phyloP scores from a whole-genome alignment of 92 coral and sea anemone species.

The Siderastrea siderea region DNA sequence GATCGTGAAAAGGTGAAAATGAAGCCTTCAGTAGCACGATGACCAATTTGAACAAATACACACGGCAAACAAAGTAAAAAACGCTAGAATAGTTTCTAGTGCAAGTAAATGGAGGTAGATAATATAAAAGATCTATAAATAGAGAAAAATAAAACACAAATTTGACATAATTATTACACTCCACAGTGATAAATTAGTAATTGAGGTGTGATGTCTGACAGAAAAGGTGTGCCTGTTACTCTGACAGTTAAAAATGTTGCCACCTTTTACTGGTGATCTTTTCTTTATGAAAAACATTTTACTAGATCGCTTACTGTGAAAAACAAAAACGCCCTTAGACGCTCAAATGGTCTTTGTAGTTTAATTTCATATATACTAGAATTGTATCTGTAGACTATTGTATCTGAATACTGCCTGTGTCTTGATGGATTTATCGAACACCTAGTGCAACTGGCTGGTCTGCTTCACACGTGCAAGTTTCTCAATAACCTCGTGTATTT shows the following conservation, averaged over 20 bases:
- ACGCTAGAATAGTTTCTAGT: too few relatives aligned
- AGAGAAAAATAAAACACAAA: neutral
- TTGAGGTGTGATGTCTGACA: neutral
- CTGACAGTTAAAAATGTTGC: conserved; percentile 6
- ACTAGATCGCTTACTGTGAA: conserved; percentile 2
- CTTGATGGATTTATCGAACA: too few relatives aligned
- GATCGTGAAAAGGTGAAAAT: too few relatives aligned
- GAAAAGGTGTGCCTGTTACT: conserved; percentile 9
- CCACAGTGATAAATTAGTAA: conserved; percentile 24
- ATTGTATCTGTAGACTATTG: too few relatives aligned
- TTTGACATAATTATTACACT: neutral
- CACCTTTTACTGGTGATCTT: conserved; percentile 17
- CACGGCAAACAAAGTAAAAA: too few relatives aligned
- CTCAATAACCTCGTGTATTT: neutral
- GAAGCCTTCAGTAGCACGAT: too few relatives aligned
- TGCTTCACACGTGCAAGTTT: neutral
- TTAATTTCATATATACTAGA: too few relatives aligned
- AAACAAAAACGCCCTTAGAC: neutral
- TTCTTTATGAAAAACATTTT: neutral
- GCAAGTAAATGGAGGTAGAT: neutral
- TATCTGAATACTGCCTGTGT: too few relatives aligned
- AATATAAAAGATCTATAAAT: neutral
- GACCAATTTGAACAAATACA: too few relatives aligned
- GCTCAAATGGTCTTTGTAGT: neutral
- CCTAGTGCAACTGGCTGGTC: too few relatives aligned